Conservation (phyloP, 1,140 invertebrate genomes). For the Aphelenchoides fujianensis region DNA sequence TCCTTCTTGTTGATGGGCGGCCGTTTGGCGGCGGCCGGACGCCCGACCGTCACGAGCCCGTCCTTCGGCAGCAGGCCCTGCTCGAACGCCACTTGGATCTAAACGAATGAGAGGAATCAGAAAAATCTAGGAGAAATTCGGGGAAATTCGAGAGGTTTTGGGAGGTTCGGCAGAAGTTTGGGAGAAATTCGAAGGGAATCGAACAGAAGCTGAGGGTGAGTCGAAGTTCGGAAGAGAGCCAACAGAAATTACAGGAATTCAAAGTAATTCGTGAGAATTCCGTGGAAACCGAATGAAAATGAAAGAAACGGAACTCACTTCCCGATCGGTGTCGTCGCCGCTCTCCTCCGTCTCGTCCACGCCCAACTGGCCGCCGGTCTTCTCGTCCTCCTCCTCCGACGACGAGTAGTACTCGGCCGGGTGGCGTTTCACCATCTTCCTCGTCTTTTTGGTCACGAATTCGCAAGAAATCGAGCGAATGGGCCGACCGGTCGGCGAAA, state of each 20-base stretch:
- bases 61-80: constrained; percentile 32
- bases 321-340: constrained; percentile 25
- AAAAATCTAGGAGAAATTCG: background rate
- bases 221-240: no score
- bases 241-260: background rate
- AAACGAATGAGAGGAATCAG: constrained; percentile 8
- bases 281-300: background rate
- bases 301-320: constrained; percentile 12
- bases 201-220: no score
- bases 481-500: no score
- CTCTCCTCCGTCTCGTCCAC: background rate
- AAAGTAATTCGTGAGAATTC: background rate
- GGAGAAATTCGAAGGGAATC: no score
- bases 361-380: constrained; percentile 9
- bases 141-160: no score
- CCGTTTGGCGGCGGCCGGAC: background rate
- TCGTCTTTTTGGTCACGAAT: no score
- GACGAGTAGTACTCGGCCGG: background rate
- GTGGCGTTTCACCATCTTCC: background rate
- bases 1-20: constrained; percentile 27
- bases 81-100: constrained; percentile 33
- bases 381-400: background rate
- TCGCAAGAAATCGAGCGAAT: no score
- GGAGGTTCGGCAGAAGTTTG: no score
- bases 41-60: constrained; percentile 17